Conservation (phyloP, 2,797 vertebrate species). For the Nasua narica region DNA sequence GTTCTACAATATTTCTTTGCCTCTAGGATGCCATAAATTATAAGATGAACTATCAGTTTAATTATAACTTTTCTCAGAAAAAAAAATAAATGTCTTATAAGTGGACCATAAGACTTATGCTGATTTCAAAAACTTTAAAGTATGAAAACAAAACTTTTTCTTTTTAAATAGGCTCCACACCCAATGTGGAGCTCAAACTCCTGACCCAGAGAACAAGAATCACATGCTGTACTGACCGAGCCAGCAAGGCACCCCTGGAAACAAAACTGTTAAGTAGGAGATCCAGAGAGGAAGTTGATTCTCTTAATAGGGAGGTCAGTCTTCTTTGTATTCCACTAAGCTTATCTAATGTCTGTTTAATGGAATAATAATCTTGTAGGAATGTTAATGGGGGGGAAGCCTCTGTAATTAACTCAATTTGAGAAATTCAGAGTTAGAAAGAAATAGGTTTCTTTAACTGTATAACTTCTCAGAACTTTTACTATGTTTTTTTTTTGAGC, state of each 20-base stretch:
- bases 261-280: neutral
- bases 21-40: neutral
- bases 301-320: neutral
- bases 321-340: neutral
- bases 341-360: neutral
- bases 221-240: neutral
- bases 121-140: neutral
- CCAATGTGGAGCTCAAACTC: neutral
- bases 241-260: neutral
- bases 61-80: neutral
- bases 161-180: neutral
- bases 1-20: neutral
- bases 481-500: neutral
- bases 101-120: neutral
- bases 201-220: neutral
- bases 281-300: neutral
- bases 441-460: neutral
- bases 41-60: neutral
- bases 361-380: conserved; percentile 17
- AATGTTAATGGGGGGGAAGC: neutral
- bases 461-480: neutral
- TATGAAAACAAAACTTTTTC: conserved; percentile 19
- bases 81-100: neutral
- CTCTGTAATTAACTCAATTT: neutral
- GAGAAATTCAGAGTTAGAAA: conserved; percentile 7